Evolutionary conservation across 1,140 invertebrate species (phyloP).

Genomic region (Leptoteleia sp.): DNA sequence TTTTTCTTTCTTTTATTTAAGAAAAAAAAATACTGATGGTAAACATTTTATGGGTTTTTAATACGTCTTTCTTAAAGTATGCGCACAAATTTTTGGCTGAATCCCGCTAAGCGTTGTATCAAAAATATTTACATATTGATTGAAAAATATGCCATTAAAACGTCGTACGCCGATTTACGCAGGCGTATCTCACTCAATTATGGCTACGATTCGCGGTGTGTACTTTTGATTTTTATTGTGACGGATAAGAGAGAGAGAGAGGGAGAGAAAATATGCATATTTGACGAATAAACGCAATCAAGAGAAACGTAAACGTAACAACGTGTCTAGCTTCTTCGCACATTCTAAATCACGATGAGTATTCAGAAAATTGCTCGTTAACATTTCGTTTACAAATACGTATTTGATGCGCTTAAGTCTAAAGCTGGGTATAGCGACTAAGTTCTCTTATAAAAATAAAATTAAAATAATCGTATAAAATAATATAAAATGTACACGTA

Average conservation of each 20-base stretch:
- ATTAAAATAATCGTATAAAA: slow-evolving; percentile 77
- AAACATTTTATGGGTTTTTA: too few relatives aligned
- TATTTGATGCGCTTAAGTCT: slow-evolving; percentile 37
- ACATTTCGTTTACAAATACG: slow-evolving; percentile 69
- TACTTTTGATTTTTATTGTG: slow-evolving; percentile 37
- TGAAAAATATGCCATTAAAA: slow-evolving; percentile 25
- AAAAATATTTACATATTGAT: slow-evolving; percentile 52
- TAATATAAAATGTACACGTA: slow-evolving; percentile 74
- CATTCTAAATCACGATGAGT: slow-evolving; percentile 55
- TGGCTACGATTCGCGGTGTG: slow-evolving; percentile 37
- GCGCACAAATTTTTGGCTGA: too few relatives aligned
- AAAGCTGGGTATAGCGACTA: slow-evolving; percentile 68
- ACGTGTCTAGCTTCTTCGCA: slow-evolving; percentile 69
- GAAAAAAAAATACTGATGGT: too few relatives aligned
- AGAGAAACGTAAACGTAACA: slow-evolving; percentile 62
- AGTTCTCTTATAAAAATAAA: slow-evolving; percentile 75
- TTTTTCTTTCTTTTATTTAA: too few relatives aligned
- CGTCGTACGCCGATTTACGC: not conserved
- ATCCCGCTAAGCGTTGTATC: slow-evolving; percentile 19
- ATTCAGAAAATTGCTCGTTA: slow-evolving; percentile 46
- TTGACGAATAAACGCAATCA: slow-evolving; percentile 25
- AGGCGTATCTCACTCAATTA: slow-evolving; percentile 39
- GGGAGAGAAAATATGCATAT: slow-evolving; percentile 17
- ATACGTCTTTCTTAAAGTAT: too few relatives aligned
- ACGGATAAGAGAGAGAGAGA: slow-evolving; percentile 24